Base-by-base conservation (phyloP, 2,113 vertebrate species). In the Aix galericulata region DNA sequence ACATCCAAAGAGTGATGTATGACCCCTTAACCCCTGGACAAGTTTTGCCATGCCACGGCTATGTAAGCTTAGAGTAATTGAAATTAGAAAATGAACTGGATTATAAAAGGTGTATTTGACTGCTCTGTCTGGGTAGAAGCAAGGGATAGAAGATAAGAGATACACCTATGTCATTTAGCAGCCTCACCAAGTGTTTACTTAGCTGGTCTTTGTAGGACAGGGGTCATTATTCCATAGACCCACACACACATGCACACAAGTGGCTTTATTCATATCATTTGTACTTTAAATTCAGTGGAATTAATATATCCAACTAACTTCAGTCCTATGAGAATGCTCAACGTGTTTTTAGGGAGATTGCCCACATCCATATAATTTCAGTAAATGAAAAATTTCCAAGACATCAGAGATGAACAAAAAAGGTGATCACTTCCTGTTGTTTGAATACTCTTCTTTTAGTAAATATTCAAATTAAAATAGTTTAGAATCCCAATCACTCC, bases 261-360 rank as follows among this genome's bases (percentile, higher is more conserved):
- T 10, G 56, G 20, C 8, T 82, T 26, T 27, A 26, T 7, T 31
- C 52, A 62, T 6, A 62, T 5, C n/a, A 31, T 42, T 52, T 14
- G 11, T 18, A 7, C 55, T 63, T 85, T 67, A 52, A 77, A 72
- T 13, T 36, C 31, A 11, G 10, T 18, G 42, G 17, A 18, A 74
- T 71, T 52, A 64, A 68, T 15, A 55, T 14, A 36, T 1, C 53
- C 8, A 69, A 36, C 12, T 72, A 77, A 69, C 14, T 67, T 67
- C 68, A 63, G 40, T 50, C 60, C n/a, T 63, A 3, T 11, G 5
- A 63, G 23, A 0, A 0, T 1, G 0, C 17, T 55, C 13, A 53
- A 11, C 17, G 62, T 80, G 11, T 4, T 76, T 74, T 50, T 46
- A 1, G 2, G 23, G 52, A 56, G 48, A 78, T 25, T 56, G 29